These are phyloP conservation scores for Lepus americanus DNA, from an alignment of 2,113 vertebrate genomes.

Conservation along the genomic window DNA sequence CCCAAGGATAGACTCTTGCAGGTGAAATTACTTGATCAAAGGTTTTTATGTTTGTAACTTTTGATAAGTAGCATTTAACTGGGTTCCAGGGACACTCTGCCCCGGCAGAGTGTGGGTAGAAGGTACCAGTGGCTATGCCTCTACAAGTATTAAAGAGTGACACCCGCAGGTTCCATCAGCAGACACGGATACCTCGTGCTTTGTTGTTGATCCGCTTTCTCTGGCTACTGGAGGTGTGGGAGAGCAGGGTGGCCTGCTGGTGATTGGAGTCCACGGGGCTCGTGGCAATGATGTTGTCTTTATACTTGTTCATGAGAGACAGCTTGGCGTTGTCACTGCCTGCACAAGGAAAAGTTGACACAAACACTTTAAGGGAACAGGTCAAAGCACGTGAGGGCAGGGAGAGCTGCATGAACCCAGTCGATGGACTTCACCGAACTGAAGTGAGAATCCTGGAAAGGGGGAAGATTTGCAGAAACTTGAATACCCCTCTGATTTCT, in stretches of 20 bases:
- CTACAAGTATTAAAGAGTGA: neutral
- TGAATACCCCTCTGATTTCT: neutral
- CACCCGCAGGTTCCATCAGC: neutral
- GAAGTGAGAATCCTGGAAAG: neutral
- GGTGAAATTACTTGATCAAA: neutral
- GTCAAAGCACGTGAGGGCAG: neutral
- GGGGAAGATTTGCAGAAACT: neutral
- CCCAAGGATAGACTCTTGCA: neutral
- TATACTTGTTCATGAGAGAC: conserved; percentile 99
- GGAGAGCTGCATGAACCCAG: neutral
- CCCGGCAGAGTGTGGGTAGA: fast-evolving
- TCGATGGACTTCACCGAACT: neutral
- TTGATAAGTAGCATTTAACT: neutral
- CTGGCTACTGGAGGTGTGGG: conserved; percentile 97
- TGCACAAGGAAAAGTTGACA: conserved; percentile 85
- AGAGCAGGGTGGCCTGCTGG: conserved; percentile 96
- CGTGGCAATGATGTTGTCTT: conserved; percentile 98
- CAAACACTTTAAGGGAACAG: conserved; percentile 74
- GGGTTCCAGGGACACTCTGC: neutral
- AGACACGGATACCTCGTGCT: conserved; percentile 90
- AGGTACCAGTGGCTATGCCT: neutral
- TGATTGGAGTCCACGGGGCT: conserved; percentile 97
- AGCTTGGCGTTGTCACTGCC: conserved; percentile 97
- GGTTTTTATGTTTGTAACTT: neutral
- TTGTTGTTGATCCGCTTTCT: conserved; percentile 98